A percentile compares a stretch with the other conserved stretches of the same genome.
Evolutionary conservation across 2,888 invertebrate species (phyloP).

Genomic region (Drosophila setosimentum): DNA sequence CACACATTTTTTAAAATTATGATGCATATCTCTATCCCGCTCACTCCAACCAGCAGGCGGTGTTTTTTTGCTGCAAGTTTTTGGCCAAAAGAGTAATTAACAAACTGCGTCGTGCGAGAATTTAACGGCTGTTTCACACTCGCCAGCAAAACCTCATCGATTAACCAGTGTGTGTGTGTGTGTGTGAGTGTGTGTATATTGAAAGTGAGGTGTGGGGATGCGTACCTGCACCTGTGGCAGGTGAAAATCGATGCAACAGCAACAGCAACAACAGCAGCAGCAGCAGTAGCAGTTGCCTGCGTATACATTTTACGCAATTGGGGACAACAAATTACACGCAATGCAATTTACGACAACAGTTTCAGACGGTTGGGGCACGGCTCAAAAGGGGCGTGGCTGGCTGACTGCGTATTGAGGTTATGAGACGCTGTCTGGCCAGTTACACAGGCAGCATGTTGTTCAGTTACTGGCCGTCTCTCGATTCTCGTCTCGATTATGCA

Average conservation of each 20-base stretch:
- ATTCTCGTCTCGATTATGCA: constrained; percentile 42
- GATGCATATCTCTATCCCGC: background rate
- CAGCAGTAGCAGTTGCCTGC: constrained; percentile 20
- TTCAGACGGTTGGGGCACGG: background rate
- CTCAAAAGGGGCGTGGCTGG: constrained; percentile 7
- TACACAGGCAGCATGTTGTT: constrained; percentile 2
- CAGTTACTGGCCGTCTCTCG: background rate
- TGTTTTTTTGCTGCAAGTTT: background rate
- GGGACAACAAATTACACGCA: constrained; percentile 65
- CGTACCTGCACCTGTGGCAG: constrained; percentile 33
- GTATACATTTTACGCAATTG: constrained; percentile 64
- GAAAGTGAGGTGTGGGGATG: background rate
- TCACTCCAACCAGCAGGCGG: background rate
- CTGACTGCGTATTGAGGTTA: constrained; percentile 45
- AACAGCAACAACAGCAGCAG: background rate
- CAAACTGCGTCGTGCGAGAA: constrained; percentile 58
- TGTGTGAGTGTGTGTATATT: background rate
- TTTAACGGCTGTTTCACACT: constrained; percentile 63
- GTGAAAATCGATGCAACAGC: constrained; percentile 63
- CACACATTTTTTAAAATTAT: background rate
- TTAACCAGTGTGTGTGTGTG: constrained; percentile 27
- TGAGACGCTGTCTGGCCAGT: constrained; percentile 34
- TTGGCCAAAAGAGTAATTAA: constrained; percentile 55
- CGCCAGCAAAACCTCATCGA: constrained; percentile 51
- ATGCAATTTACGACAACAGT: constrained; percentile 26